phyloP scores from a whole-genome alignment of 2,797 vertebrate species.

The Paratrypauchen microcephalus region DNA sequence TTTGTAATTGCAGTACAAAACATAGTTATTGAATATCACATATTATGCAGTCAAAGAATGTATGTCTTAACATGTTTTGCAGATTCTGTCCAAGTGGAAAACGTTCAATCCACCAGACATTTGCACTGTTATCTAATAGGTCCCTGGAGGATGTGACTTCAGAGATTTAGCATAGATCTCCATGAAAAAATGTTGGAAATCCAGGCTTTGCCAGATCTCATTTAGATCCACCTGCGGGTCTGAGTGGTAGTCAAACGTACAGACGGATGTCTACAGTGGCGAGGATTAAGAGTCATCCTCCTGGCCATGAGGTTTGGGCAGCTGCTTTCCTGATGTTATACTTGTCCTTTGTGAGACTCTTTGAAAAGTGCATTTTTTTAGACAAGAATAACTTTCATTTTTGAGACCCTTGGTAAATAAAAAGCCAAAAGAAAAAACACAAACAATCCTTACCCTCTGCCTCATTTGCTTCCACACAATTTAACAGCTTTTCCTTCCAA shows the following conservation, averaged over 20 bases:
- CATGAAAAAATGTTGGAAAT: conserved; percentile 58
- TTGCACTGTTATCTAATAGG: conserved; percentile 14
- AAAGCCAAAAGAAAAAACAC: background rate
- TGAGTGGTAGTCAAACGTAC: conserved; percentile 51
- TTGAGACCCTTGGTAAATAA: background rate
- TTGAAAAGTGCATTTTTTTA: conserved; percentile 15
- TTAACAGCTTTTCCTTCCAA: conserved; percentile 42
- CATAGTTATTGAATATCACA: too few relatives aligned
- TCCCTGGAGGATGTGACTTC: conserved; percentile 29
- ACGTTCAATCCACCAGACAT: background rate
- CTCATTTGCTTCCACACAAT: conserved; percentile 23
- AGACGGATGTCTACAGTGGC: conserved; percentile 61
- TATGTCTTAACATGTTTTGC: conserved; percentile 19
- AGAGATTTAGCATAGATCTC: conserved; percentile 44
- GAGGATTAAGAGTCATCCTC: conserved; percentile 60
- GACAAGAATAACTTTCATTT: conserved; percentile 4
- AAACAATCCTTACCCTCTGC: conserved; percentile 23
- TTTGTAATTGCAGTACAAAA: too few relatives aligned
- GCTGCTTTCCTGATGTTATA: conserved; percentile 25
- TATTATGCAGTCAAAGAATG: conserved; percentile 21
- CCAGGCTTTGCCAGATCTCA: conserved; percentile 70
- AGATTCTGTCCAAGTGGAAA: conserved; percentile 9
- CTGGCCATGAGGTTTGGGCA: conserved; percentile 34
- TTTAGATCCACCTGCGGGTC: conserved; percentile 69
- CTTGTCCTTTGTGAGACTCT: conserved; percentile 11